Evolutionary conservation across 2,888 invertebrate species (phyloP), one percentile per base, ranked within the genome.

Genomic region (Cotesia congregata): DNA sequence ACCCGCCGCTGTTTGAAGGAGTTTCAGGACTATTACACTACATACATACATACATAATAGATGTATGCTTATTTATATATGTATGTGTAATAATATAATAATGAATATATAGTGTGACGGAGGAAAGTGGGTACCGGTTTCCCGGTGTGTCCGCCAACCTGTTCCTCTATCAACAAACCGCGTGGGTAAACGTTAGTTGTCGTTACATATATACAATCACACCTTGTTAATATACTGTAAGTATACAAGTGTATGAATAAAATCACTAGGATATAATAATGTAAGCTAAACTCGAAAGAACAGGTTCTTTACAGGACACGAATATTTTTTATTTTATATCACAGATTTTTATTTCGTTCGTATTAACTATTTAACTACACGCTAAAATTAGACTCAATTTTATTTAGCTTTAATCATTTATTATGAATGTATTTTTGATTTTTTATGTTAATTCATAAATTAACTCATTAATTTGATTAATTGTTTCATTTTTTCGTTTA

Each of bases 71-170:
- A 50, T 9, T 9, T 50, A 59, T 61, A 6, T 41, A 64, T 50
- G 5, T 9, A 20, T 20, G 40, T 30, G 9, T 40, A 65, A 67
- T 65, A 68, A 50, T 50, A 50, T 2, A 9, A 50, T 50, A 50
- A 50, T 12, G 50, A 61, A 20, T 68, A 61, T 50, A 72, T 67
- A 75, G 73, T 40, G 65, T 40, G 40, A 70, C 38, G 9, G 38
- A 74, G 74, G 77, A 75, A 73, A 76, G 69, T 78, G 71, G 69
- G 67, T 76, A 80, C 76, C 80, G 77, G 76, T 77, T 76, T 77
- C 77, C 67, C 72, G 78, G 68, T 74, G 68, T 74, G 71, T 71
- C 71, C 72, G 64, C 74, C 77, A 77, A 77, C 77, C 77, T 77
- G 77, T 77, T 77, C 74, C 17, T 65, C 77, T 77, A 74, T 77